These are phyloP conservation scores for Bothrops alternatus DNA, from an alignment of 2,797 vertebrate genomes.

Conservation along the genomic window DNA sequence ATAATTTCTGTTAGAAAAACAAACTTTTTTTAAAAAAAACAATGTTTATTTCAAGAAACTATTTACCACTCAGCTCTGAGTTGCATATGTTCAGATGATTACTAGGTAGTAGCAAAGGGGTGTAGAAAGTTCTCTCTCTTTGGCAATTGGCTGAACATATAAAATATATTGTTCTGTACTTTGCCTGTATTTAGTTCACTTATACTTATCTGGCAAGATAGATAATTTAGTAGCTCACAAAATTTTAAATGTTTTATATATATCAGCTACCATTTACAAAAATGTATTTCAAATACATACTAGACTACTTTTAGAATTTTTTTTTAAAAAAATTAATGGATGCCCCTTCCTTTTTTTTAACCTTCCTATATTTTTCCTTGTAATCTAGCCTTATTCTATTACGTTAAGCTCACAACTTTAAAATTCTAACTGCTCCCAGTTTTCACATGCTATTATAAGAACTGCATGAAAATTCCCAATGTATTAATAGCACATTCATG, in stretches of 20 bases:
- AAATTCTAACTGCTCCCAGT: neutral
- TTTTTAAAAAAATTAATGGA: neutral
- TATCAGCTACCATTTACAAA: neutral
- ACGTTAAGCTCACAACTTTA: accelerated
- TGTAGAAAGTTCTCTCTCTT: neutral
- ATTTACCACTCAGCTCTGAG: neutral
- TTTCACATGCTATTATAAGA: neutral
- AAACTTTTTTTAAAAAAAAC: neutral
- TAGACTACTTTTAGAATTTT: neutral
- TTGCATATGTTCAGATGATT: neutral
- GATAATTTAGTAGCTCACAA: neutral
- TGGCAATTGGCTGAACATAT: neutral
- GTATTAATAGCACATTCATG: neutral
- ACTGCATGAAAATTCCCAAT: neutral
- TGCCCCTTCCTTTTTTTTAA: neutral
- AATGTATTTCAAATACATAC: neutral
- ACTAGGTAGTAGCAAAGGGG: neutral
- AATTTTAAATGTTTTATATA: neutral
- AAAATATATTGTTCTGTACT: neutral
- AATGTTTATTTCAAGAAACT: neutral
- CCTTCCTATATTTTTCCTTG: neutral
- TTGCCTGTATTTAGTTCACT: neutral
- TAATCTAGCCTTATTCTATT: neutral
- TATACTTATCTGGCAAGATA: neutral
- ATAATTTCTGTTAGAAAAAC: neutral